phyloP scores from a whole-genome alignment of 1,140 invertebrate species.

The Nautilus pompilius region DNA sequence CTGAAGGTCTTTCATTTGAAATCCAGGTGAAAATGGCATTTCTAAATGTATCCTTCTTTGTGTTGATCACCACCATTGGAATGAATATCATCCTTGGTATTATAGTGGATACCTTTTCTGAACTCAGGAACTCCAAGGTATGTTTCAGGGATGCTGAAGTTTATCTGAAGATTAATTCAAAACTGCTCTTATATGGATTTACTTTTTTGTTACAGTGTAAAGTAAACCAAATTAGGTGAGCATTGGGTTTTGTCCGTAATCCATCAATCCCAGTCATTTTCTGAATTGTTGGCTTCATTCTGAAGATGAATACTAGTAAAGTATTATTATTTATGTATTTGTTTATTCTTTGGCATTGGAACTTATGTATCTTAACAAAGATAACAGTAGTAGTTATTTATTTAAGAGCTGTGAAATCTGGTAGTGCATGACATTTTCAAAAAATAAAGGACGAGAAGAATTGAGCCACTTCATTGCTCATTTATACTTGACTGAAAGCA shows the following conservation, averaged over 20 bases:
- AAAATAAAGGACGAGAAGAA: no score
- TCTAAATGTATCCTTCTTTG: slow-evolving; percentile 48
- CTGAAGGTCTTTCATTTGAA: no score
- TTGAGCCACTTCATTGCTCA: no score
- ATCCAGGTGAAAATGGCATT: slow-evolving; percentile 21
- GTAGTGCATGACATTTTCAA: no score
- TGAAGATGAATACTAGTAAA: no score
- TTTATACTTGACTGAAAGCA: no score
- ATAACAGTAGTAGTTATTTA: no score
- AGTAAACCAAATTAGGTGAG: neutral
- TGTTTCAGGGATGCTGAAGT: neutral
- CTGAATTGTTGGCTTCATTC: no score
- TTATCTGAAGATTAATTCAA: neutral
- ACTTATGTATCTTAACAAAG: no score
- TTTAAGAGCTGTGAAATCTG: no score
- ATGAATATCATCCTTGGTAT: slow-evolving; percentile 54
- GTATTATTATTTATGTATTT: no score
- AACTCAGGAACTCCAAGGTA: slow-evolving; percentile 51
- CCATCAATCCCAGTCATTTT: neutral
- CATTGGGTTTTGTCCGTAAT: neutral
- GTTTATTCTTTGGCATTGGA: no score
- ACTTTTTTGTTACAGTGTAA: neutral
- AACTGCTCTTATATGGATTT: neutral
- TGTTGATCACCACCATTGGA: slow-evolving; percentile 49
- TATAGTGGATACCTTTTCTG: slow-evolving; percentile 53